Evolutionary conservation across 2,797 vertebrate species (phyloP).

Genomic region (Leptatherina wallacei): DNA sequence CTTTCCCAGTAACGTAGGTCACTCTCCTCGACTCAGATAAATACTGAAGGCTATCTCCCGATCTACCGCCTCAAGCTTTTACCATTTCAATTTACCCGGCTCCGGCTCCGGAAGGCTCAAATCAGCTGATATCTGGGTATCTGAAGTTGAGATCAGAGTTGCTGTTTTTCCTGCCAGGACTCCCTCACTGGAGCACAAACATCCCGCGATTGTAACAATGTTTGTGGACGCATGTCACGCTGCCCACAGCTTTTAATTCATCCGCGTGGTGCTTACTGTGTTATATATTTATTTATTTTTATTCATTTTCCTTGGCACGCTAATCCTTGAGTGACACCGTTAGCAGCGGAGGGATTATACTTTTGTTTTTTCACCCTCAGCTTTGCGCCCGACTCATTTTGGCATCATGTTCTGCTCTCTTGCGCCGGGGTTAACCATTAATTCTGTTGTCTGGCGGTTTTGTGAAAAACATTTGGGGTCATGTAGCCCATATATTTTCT

Average conservation of each 20-base stretch:
- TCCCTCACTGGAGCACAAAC: slow-evolving; percentile 19
- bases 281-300: slow-evolving; percentile 55
- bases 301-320: slow-evolving; percentile 35
- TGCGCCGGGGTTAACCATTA: slow-evolving; percentile 38
- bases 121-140: slow-evolving; percentile 33
- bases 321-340: slow-evolving; percentile 85
- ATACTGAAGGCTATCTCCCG: slow-evolving; percentile 23
- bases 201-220: slow-evolving; percentile 33
- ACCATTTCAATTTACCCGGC: slow-evolving; percentile 34
- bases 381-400: slow-evolving; percentile 63
- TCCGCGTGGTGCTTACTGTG: slow-evolving; percentile 69
- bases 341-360: slow-evolving; percentile 77
- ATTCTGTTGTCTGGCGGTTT: slow-evolving; percentile 45
- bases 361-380: slow-evolving; percentile 71
- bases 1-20: slow-evolving; percentile 61
- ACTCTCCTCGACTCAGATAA: slow-evolving; percentile 40
- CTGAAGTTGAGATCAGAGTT: slow-evolving; percentile 56
- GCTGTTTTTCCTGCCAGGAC: slow-evolving; percentile 25
- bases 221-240: slow-evolving; percentile 38
- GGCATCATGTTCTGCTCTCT: slow-evolving; percentile 31
- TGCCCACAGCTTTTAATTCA: slow-evolving; percentile 66
- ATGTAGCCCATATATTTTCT: slow-evolving; percentile 1
- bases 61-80: slow-evolving; percentile 33
- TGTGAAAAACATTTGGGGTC: slow-evolving; percentile 26
- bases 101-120: slow-evolving; percentile 26